A percentile compares a stretch with the other conserved stretches of the same genome.
phyloP scores from a whole-genome alignment of 1,140 invertebrate genomes.

The Alviniconcha marisindica region DNA sequence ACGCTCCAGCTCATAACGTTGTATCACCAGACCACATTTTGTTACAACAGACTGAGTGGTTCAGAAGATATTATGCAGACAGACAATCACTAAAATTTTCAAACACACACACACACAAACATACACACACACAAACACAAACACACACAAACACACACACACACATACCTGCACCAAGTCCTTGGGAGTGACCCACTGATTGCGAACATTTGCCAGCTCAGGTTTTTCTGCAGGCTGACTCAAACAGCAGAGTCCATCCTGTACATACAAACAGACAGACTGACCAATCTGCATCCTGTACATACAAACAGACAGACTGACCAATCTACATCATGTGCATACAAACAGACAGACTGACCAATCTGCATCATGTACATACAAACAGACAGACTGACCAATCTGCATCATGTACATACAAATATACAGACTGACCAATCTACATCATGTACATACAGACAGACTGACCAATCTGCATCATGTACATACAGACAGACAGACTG shows the following conservation, averaged over 20 bases:
- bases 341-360: too few relatives aligned
- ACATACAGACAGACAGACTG: too few relatives aligned
- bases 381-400: background rate
- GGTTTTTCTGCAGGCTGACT: slow-evolving; percentile 68
- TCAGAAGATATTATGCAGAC: background rate
- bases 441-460: background rate
- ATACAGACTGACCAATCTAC: background rate
- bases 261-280: slow-evolving; percentile 19
- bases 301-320: too few relatives aligned
- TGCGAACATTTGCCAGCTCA: slow-evolving; percentile 66
- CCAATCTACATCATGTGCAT: too few relatives aligned
- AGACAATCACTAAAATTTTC: background rate
- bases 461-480: too few relatives aligned
- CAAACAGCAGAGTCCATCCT: slow-evolving; percentile 70
- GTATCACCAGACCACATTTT: too few relatives aligned
- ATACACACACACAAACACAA: background rate
- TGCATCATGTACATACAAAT: background rate
- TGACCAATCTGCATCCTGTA: too few relatives aligned
- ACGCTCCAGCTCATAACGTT: too few relatives aligned
- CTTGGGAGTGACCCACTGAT: slow-evolving; percentile 70
- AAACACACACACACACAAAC: background rate
- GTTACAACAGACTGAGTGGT: background rate
- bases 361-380: too few relatives aligned
- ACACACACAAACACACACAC: background rate
- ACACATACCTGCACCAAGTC: slow-evolving; percentile 68